Conservation (phyloP, 2,113 vertebrate genomes). For the Paradoxurus hermaphroditus region DNA sequence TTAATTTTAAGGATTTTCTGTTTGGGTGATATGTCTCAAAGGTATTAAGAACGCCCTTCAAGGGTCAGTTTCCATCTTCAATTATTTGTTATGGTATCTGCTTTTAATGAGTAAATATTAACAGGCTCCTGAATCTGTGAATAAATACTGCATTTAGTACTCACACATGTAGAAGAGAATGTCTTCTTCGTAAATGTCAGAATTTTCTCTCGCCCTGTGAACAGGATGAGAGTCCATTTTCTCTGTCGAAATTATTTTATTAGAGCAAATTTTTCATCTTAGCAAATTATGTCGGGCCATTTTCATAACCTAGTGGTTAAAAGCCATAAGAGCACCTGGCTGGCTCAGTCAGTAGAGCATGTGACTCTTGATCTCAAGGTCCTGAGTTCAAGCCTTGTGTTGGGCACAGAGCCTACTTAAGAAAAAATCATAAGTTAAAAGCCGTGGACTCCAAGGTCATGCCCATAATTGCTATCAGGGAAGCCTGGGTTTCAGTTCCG, state of each 20-base stretch:
- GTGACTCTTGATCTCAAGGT: no score
- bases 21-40: not conserved
- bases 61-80: not conserved
- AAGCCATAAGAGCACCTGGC: not conserved
- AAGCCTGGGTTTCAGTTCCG: not conserved
- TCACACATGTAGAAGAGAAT: not conserved
- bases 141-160: not conserved
- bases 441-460: not conserved
- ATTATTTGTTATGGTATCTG: not conserved
- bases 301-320: not conserved
- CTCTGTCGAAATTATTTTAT: not conserved
- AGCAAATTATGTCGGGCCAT: not conserved
- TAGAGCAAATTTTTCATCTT: not conserved
- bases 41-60: not conserved
- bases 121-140: not conserved
- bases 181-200: not conserved
- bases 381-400: no score
- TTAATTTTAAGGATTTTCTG: not conserved
- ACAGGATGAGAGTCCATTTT: not conserved
- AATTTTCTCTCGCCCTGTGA: not conserved
- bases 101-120: not conserved
- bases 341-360: no score
- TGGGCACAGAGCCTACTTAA: no score
- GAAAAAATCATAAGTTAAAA: not conserved
- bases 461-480: not conserved